These are phyloP conservation scores for Camponotus fellah DNA, from an alignment of 2,888 invertebrate species.

Conservation along the genomic window DNA sequence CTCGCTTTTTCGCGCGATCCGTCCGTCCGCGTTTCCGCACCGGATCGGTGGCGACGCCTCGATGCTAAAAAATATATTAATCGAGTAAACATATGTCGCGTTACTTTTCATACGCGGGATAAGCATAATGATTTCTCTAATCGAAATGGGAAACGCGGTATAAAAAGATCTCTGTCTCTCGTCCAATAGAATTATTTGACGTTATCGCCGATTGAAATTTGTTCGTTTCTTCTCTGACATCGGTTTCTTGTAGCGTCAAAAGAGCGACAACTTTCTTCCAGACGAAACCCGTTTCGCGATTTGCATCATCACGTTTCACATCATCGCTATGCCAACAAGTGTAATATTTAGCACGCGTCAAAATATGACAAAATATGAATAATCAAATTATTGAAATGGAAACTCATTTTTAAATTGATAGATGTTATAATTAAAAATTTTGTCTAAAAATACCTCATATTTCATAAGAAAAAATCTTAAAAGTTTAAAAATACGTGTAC, in stretches of 20 bases:
- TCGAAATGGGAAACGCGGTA: background rate
- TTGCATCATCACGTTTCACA: background rate
- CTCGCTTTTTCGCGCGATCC: constrained; percentile 36
- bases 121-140: constrained; percentile 4
- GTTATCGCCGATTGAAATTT: background rate
- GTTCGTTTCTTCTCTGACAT: background rate
- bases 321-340: background rate
- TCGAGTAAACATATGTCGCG: constrained; percentile 37
- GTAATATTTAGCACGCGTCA: background rate
- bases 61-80: constrained; percentile 41
- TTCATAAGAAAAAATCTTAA: background rate
- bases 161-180: background rate
- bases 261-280: constrained; percentile 16
- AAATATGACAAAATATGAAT: constrained; percentile 23
- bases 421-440: background rate
- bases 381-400: background rate
- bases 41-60: constrained; percentile 30
- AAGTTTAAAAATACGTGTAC: too few relatives aligned
- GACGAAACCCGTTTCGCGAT: background rate
- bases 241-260: background rate
- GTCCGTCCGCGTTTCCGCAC: background rate
- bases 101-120: background rate
- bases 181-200: background rate
- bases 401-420: constrained; percentile 8
- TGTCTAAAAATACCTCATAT: background rate